Percentiles rank a stretch among this genome's conserved stretches.
These are phyloP conservation scores for Bruchidius siliquastri DNA, from an alignment of 2,888 invertebrate species.

Conservation along the genomic window DNA sequence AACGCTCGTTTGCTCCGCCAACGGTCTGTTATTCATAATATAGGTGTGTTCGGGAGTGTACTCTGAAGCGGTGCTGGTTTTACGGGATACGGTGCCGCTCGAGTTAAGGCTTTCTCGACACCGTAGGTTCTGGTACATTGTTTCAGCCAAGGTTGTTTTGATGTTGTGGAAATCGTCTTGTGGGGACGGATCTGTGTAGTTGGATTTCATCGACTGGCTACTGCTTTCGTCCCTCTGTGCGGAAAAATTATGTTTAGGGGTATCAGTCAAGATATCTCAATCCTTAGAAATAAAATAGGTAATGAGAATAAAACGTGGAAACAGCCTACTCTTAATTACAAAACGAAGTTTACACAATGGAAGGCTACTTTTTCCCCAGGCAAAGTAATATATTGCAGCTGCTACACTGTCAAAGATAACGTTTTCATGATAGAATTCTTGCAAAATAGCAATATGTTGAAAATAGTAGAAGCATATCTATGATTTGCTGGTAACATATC, in stretches of 20 bases:
- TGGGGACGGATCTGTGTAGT: conserved; percentile 23
- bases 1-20: conserved; percentile 29
- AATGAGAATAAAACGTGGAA: not conserved
- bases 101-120: conserved; percentile 46
- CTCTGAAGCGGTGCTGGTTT: conserved; percentile 56
- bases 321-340: no score
- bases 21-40: conserved; percentile 29
- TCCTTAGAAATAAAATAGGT: not conserved
- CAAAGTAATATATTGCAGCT: no score
- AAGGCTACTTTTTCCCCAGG: no score
- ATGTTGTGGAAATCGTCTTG: conserved; percentile 34
- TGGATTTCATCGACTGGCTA: conserved; percentile 29
- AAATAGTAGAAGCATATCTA: conserved; percentile 9
- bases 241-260: no score
- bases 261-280: no score
- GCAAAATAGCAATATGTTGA: not conserved
- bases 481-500: not conserved
- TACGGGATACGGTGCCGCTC: conserved; percentile 50
- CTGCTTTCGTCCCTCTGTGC: conserved; percentile 39
- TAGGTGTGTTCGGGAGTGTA: conserved; percentile 55
- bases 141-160: conserved; percentile 41
- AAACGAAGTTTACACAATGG: no score
- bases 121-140: conserved; percentile 37
- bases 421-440: no score
- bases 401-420: no score